Evolutionary conservation across 2,113 vertebrate genomes (phyloP), one percentile per base, ranked within the genome.

Genomic region (Periophthalmodon schlosseri): DNA sequence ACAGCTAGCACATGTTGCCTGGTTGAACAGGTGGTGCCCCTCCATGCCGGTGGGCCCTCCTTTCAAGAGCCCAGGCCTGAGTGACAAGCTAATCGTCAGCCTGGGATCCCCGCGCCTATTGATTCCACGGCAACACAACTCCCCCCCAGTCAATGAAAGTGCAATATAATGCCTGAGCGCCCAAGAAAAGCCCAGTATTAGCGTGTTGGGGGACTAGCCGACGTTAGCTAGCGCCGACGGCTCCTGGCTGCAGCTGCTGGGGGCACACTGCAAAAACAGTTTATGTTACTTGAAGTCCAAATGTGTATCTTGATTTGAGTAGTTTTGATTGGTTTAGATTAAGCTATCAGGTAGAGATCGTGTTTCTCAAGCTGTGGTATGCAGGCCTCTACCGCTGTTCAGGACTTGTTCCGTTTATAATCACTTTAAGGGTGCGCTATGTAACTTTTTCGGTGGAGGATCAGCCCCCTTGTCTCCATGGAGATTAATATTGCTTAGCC

Each of bases 1-100:
- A 96, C 95, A 95, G 95, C 96, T 93, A 93, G 94, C 96, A 96
- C 95, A 96, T 97, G 96, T 94, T 94, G 91, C 91, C 89, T 94
- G 87, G 84, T 96, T 92, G 95, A 96, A 97, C 96, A 98, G 96
- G 96, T 97, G 96, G 96, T 92, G 89, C 76, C 24, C 28, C 94
- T 96, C 93, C 94, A 94, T 94, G 95, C 94, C 93, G 95, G 94
- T 93, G 95, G 95, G 95, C 95, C 95, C 94, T 94, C 91, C 84
- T 89, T 93, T 89, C 90, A 89, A 92, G 86, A 91, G 81, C 89
- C 92, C 92, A 94, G 94, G 94, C 95, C 95, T 98, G 96, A 98
- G 94, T 98, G 96, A 98, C 97, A 97, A 97, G 96, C 95, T 97
- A 97, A 98, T 98, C 93, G 95, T 93, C 92, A 93, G 92, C 93